phyloP scores from a whole-genome alignment of 2,113 vertebrate genomes.

The Pagrus major region DNA sequence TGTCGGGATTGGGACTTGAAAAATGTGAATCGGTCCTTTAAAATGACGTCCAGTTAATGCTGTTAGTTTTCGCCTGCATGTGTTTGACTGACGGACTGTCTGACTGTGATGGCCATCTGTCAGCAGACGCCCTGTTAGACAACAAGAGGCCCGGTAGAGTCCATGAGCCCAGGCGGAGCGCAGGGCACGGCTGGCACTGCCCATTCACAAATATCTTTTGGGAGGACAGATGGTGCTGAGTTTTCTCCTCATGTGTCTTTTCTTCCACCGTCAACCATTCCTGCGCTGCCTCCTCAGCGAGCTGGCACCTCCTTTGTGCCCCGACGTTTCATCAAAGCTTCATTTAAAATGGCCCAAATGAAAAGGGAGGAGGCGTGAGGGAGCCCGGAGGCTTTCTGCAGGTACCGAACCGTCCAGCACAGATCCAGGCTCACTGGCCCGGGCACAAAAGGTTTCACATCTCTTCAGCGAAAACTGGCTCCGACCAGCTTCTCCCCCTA shows the following conservation, averaged over 20 bases:
- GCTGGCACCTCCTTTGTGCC: conserved; percentile 66
- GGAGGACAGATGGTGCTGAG: conserved; percentile 74
- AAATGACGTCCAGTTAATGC: neutral
- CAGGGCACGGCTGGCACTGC: conserved; percentile 48
- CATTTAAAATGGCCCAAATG: conserved; percentile 41
- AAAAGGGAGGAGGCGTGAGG: conserved; percentile 26
- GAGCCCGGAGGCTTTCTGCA: conserved; percentile 56
- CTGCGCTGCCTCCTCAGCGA: conserved; percentile 44
- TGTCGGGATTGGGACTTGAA: neutral
- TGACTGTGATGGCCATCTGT: conserved; percentile 80
- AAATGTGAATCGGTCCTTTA: neutral
- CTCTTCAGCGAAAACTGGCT: conserved; percentile 57
- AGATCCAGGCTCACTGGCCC: conserved; percentile 61
- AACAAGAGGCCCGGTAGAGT: conserved; percentile 50
- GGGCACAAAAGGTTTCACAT: conserved; percentile 73
- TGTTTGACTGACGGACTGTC: conserved; percentile 63
- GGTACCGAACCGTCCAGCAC: conserved; percentile 62
- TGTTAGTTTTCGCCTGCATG: conserved; percentile 24
- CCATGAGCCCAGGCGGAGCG: conserved; percentile 25
- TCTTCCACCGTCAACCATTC: conserved; percentile 44
- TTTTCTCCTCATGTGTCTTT: conserved; percentile 60
- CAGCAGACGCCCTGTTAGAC: conserved; percentile 58
- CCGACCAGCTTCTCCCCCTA: conserved; percentile 44
- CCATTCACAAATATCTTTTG: conserved; percentile 65
- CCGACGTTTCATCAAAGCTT: conserved; percentile 60